These are phyloP conservation scores for Diprion similis DNA, from an alignment of 1,140 invertebrate species.

Conservation along the genomic window DNA sequence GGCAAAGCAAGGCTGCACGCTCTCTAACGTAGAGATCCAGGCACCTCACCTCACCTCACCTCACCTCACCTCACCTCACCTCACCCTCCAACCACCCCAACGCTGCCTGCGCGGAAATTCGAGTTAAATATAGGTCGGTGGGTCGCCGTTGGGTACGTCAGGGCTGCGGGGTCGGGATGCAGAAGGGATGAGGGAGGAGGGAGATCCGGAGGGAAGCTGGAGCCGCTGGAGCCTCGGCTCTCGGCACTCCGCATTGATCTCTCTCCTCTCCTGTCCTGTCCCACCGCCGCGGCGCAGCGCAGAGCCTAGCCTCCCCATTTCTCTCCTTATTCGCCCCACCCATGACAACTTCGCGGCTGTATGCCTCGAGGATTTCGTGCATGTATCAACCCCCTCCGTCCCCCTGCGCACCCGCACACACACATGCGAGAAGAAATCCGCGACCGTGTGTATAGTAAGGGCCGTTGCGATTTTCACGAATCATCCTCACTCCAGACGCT, in stretches of 20 bases:
- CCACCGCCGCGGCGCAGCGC: not conserved
- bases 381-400: not conserved
- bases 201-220: not conserved
- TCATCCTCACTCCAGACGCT: not conserved
- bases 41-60: no score
- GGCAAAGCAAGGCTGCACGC: not conserved
- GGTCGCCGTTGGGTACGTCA: not conserved
- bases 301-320: not conserved
- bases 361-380: not conserved
- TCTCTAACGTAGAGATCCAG: no score
- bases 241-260: constrained; percentile 6
- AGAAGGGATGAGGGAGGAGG: not conserved
- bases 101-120: not conserved
- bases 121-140: constrained; percentile 1
- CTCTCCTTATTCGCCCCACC: not conserved
- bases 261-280: constrained; percentile 6
- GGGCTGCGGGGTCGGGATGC: no score
- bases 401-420: not conserved
- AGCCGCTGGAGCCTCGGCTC: not conserved
- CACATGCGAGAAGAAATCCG: not conserved
- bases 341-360: not conserved
- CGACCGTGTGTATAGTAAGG: not conserved
- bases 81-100: not conserved
- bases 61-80: no score
- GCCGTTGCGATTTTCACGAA: not conserved